Conservation (phyloP, 1,140 invertebrate species). For the Diploscapter pachys region DNA sequence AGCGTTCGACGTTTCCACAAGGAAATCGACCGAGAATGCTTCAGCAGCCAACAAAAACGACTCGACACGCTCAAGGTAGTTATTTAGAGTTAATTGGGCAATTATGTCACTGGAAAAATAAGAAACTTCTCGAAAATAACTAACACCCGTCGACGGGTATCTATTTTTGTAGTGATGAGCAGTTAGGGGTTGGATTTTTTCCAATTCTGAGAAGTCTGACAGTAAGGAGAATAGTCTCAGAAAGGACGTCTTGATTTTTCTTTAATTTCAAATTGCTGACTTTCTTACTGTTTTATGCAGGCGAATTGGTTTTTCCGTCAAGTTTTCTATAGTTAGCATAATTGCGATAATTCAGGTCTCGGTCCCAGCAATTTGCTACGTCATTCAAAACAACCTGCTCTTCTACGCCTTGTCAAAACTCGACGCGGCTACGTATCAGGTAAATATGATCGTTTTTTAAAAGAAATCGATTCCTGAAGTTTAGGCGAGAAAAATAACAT, state of each 20-base stretch:
- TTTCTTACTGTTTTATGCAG: no score
- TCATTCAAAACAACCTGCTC: conserved; percentile 65
- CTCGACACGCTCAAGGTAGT: conserved; percentile 60
- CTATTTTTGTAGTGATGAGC: no score
- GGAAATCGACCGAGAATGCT: conserved; percentile 58
- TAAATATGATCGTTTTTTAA: conserved; percentile 20
- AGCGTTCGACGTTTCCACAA: conserved; percentile 34
- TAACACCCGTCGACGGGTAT: no score
- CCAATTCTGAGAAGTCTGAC: no score
- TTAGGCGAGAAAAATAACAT: no score
- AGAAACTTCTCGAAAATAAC: no score
- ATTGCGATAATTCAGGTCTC: conserved; percentile 17
- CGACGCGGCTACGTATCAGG: conserved; percentile 66
- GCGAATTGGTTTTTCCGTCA: background rate
- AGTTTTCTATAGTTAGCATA: background rate
- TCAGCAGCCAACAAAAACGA: conserved; percentile 43
- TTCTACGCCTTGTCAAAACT: conserved; percentile 64
- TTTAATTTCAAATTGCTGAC: no score
- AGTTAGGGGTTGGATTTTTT: no score
- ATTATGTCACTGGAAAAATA: no score
- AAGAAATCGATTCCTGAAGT: no score
- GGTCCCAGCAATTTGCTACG: conserved; percentile 63
- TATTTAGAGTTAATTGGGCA: background rate
- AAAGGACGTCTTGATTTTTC: background rate
- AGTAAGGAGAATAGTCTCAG: no score